Evolutionary conservation across 2,888 invertebrate genomes (phyloP).

Genomic region (Drosophila merina): DNA sequence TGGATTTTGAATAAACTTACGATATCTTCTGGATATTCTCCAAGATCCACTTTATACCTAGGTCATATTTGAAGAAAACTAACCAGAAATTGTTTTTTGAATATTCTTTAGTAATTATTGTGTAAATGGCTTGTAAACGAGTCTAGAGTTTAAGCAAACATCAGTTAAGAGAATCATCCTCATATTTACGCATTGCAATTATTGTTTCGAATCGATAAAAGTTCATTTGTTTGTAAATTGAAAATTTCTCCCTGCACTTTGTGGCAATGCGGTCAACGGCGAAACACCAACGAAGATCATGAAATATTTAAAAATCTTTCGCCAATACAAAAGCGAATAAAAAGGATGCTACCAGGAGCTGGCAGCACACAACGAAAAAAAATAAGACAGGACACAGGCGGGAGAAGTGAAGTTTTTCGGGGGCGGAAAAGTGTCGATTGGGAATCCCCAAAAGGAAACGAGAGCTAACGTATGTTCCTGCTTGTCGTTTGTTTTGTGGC

Average conservation of each 20-base stretch:
- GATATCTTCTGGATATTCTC: not conserved
- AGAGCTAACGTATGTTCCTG: conserved; percentile 69
- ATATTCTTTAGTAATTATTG: not conserved
- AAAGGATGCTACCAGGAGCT: conserved; percentile 41
- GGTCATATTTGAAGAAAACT: too few relatives aligned
- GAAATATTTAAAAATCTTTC: conserved; percentile 69
- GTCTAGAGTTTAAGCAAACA: not conserved
- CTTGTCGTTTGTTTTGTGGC: conserved; percentile 42
- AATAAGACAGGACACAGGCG: conserved; percentile 40
- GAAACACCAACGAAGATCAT: conserved; percentile 34
- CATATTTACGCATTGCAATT: conserved; percentile 34
- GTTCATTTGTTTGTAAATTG: conserved; percentile 39
- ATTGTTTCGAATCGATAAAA: conserved; percentile 39
- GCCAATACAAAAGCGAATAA: conserved; percentile 51
- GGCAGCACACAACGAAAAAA: not conserved
- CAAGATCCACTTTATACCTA: too few relatives aligned
- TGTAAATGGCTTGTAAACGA: not conserved
- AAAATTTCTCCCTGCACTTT: conserved; percentile 33
- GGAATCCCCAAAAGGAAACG: conserved; percentile 56
- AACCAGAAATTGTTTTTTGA: too few relatives aligned
- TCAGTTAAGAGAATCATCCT: conserved; percentile 9
- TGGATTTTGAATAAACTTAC: not conserved
- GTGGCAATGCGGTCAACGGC: conserved; percentile 19
- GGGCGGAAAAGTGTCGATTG: conserved; percentile 10
- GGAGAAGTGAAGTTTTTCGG: conserved; percentile 1